Conservation (phyloP, 2,888 invertebrate genomes). For the Leucoptera coffeella region DNA sequence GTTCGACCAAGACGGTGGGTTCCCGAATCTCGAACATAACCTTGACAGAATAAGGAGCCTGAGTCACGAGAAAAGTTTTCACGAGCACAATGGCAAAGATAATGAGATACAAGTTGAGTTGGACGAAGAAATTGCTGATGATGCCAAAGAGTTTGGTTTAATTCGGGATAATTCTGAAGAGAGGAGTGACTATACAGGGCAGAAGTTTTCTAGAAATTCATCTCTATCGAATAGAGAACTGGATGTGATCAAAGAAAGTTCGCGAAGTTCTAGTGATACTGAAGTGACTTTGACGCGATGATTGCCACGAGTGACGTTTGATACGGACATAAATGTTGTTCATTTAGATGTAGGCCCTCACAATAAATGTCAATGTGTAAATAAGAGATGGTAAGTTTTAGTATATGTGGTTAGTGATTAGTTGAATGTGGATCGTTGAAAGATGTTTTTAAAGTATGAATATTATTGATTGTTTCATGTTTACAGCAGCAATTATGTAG, state of each 20-base stretch:
- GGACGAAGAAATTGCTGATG: constrained; percentile 29
- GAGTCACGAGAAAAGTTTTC: constrained; percentile 36
- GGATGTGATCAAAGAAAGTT: constrained; percentile 48
- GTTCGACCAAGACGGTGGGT: constrained; percentile 37
- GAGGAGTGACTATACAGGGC: constrained; percentile 33
- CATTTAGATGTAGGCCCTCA: constrained; percentile 27
- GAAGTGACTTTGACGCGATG: constrained; percentile 49
- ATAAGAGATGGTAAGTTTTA: constrained; percentile 1
- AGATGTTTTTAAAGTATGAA: too few relatives aligned
- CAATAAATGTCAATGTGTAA: constrained; percentile 15
- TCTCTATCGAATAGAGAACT: constrained; percentile 44
- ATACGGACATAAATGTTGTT: constrained; percentile 33
- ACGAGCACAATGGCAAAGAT: constrained; percentile 23
- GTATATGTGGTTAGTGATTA: background rate
- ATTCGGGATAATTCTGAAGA: constrained; percentile 32
- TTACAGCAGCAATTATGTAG: too few relatives aligned
- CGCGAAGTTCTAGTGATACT: constrained; percentile 47
- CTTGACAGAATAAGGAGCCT: constrained; percentile 43
- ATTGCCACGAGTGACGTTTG: constrained; percentile 43
- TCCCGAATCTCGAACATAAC: constrained; percentile 38
- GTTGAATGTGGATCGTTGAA: too few relatives aligned
- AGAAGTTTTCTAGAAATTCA: constrained; percentile 42
- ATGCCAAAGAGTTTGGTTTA: constrained; percentile 24
- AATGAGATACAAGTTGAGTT: constrained; percentile 42
- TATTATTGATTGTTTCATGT: too few relatives aligned